Base-by-base conservation (phyloP, 2,888 invertebrate genomes). In the Cosmorhoe ocellata region DNA sequence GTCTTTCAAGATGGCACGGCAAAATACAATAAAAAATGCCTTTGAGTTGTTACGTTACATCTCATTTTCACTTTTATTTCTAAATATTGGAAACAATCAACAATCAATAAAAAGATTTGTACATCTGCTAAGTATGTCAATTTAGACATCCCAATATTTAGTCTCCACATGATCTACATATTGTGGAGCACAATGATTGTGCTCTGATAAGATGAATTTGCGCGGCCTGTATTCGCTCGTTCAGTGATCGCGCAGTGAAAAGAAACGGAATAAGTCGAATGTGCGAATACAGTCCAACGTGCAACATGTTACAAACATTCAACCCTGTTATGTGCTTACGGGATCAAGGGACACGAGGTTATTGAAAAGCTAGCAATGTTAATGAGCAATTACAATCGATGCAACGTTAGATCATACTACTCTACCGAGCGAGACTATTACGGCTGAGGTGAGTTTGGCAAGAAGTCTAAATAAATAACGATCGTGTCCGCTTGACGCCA, bases 1-100 rank as follows among this genome's bases (percentile, higher is more conserved):
- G 89, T 89, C 88, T 90, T 90, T 86, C 87, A 87, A 80, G 85
- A 80, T 89, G 84, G 76, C 81, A 80, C 78, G 82, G 83, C 84
- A 85, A 85, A 83, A 82, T 82, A 85, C 79, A 83, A 76, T 76
- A 74, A 83, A 63, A 89, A 89, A 89, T 89, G 89, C 89, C 88
- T 78, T 69, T 66, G 69, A 67, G 74, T 77, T 79, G 81, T 80
- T 81, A 66, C 75, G 77, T 80, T 79, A 69, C 67, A 72, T 79
- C 73, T 74, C 69, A 66, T 73, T 73, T n/a, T 76, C 72, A 76
- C 68, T 72, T 77, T 79, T 66, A 79, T 81, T 79, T 77, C 83
- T 85, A 84, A 88, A 85, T 82, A 88, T 85, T 86, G 88, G 87
- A 88, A 87, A 81, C 73, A 80, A 83, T 80, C 82, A 77, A 84